phyloP scores from a whole-genome alignment of 2,888 invertebrate species.

The Folsomia manolachei region DNA sequence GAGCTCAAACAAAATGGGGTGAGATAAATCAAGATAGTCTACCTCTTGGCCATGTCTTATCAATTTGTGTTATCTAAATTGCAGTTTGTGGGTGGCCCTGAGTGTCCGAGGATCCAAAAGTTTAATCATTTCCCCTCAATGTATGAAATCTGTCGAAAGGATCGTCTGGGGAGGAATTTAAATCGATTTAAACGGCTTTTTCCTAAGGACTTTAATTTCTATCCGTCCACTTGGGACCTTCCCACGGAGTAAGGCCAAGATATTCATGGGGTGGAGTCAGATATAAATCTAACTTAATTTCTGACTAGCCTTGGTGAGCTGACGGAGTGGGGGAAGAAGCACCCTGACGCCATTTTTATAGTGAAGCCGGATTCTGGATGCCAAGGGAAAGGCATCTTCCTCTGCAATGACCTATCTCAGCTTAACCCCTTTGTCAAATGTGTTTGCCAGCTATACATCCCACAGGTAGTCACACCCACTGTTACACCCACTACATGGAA shows the following conservation, averaged over 20 bases:
- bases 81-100: neutral
- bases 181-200: conserved; percentile 84
- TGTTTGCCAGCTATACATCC: conserved; percentile 78
- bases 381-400: conserved; percentile 83
- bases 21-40: no score
- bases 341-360: conserved; percentile 74
- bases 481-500: no score
- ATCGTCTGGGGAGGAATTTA: conserved; percentile 80
- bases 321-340: conserved; percentile 62
- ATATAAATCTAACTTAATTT: no score
- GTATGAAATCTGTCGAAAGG: conserved; percentile 85
- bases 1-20: conserved; percentile 80
- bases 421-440: conserved; percentile 75
- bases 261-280: neutral
- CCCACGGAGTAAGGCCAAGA: conserved; percentile 82
- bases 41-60: no score
- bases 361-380: conserved; percentile 89
- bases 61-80: no score
- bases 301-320: conserved; percentile 73
- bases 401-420: conserved; percentile 76
- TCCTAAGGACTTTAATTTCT: conserved; percentile 86
- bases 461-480: no score
- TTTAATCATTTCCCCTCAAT: conserved; percentile 92
- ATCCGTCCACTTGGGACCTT: conserved; percentile 90
- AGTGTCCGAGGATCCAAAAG: conserved; percentile 61